These are phyloP conservation scores for Acromyrmex charruanus DNA, from an alignment of 1,140 invertebrate species.

Conservation along the genomic window DNA sequence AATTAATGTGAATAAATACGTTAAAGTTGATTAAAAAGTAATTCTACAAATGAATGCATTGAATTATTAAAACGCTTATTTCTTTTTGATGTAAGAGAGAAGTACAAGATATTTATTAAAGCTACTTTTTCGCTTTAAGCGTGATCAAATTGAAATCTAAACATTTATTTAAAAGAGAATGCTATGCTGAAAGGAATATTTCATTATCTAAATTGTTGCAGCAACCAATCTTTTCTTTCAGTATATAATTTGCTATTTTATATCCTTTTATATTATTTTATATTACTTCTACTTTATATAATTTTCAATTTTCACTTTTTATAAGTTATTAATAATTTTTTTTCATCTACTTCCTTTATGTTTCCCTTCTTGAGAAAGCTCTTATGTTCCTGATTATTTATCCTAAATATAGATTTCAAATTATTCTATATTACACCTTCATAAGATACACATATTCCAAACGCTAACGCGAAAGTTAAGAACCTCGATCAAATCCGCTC, in stretches of 20 bases:
- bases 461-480: not conserved
- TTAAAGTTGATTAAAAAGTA: conserved; percentile 20
- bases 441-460: not conserved
- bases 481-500: not conserved
- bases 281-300: not conserved
- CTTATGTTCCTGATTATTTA: not conserved
- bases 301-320: not conserved
- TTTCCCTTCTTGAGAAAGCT: not conserved
- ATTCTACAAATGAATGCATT: not conserved
- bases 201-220: too few species aligned
- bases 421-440: not conserved
- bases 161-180: not conserved
- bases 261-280: too few species aligned
- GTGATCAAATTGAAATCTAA: not conserved
- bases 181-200: not conserved
- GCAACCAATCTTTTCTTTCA: too few species aligned
- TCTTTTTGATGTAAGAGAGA: not conserved
- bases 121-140: not conserved
- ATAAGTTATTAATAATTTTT: not conserved
- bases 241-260: too few species aligned
- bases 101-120: not conserved
- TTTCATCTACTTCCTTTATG: not conserved
- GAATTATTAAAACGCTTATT: conserved; percentile 19
- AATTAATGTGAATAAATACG: not conserved
- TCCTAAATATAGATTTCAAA: not conserved